These are phyloP conservation scores for Neostethus bicornis DNA, from an alignment of 2,797 vertebrate genomes.

Conservation along the genomic window DNA sequence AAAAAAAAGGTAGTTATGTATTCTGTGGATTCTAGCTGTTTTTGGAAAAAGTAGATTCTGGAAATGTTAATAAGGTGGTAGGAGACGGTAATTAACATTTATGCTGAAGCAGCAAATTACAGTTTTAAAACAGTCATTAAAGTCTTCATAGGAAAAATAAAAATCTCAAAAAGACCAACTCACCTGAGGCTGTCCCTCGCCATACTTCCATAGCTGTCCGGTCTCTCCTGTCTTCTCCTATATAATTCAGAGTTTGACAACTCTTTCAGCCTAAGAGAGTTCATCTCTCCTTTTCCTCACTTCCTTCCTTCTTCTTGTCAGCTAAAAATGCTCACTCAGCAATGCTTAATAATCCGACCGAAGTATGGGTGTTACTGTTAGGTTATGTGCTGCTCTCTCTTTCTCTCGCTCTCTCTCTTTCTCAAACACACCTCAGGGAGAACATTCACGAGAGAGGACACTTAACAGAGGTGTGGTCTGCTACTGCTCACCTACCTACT, in stretches of 20 bases:
- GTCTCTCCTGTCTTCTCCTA: conserved; percentile 88
- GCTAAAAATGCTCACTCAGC: conserved; percentile 18
- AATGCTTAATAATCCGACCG: conserved; percentile 1
- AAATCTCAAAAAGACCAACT: conserved; percentile 27
- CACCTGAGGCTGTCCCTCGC: conserved; percentile 84
- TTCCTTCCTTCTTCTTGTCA: conserved; percentile 38
- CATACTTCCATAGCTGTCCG: conserved; percentile 76
- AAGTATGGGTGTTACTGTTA: conserved; percentile 9
- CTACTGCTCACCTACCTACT: conserved; percentile 64
- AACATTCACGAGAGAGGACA: conserved; percentile 47
- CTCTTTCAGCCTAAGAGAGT: conserved; percentile 89
- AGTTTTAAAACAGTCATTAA: background rate
- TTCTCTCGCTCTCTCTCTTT: conserved; percentile 7
- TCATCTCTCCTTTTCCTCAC: conserved; percentile 79
- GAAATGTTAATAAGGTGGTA: background rate
- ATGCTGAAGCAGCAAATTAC: background rate
- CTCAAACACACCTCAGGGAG: conserved; percentile 57
- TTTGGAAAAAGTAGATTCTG: background rate
- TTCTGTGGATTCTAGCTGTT: too few species aligned
- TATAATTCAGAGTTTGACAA: conserved; percentile 93
- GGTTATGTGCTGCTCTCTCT: conserved; percentile 12
- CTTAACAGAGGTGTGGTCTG: conserved; percentile 64
- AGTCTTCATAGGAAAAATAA: background rate
- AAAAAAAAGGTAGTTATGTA: too few species aligned
- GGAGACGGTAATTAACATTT: background rate